Conservation (phyloP, 1,140 invertebrate species). For the Metaphire vulgaris region DNA sequence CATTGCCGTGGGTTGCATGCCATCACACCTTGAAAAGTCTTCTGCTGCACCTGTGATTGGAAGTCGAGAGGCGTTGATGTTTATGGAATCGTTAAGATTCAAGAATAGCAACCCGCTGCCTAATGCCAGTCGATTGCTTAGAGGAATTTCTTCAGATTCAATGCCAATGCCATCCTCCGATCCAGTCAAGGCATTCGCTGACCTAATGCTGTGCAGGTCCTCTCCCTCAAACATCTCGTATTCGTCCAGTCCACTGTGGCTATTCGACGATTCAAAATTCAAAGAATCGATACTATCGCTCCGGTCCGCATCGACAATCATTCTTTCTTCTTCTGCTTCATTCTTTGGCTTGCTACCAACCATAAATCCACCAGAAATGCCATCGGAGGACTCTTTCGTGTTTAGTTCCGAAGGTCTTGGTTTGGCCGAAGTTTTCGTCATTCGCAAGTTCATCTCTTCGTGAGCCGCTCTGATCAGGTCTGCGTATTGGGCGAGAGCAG, state of each 20-base stretch:
- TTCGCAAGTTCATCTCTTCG: neutral
- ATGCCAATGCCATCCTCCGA: neutral
- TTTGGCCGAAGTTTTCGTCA: neutral
- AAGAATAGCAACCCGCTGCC: neutral
- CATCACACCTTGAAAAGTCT: neutral
- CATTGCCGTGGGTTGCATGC: neutral
- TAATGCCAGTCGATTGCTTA: neutral
- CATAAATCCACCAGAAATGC: neutral
- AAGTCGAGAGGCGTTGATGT: neutral
- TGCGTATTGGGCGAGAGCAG: constrained; percentile 22
- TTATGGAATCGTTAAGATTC: neutral
- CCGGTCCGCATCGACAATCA: neutral
- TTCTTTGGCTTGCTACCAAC: neutral
- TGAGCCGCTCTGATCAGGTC: constrained; percentile 20
- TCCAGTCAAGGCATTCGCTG: too few species aligned
- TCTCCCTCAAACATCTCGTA: constrained; percentile 18
- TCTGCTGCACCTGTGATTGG: neutral
- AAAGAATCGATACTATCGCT: neutral
- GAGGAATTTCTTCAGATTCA: neutral
- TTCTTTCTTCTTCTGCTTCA: neutral
- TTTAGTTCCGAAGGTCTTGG: neutral
- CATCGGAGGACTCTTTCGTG: neutral
- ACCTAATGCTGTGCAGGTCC: constrained; percentile 9
- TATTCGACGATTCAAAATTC: neutral
- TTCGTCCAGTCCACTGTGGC: neutral